Base-by-base conservation (phyloP, 2,797 vertebrate genomes). In the Myoxocephalus aenaeus region DNA sequence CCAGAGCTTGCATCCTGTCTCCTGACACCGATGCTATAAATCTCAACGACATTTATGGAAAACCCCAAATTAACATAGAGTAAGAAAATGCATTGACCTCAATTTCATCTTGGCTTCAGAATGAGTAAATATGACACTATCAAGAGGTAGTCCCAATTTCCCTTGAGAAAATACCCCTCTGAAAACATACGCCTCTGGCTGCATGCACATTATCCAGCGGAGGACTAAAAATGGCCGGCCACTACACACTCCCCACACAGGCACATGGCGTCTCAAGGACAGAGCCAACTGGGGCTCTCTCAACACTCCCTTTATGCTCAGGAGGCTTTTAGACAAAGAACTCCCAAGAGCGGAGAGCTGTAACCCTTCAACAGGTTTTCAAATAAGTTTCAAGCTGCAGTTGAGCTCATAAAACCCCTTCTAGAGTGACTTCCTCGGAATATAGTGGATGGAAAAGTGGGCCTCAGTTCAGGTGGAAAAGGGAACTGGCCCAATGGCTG, bases 331-430 rank as follows among this genome's bases (percentile, higher is more conserved):
- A 73, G 75, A 88, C 84, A 81, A 84, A 82, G 64, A 53, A 59
- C 34, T 66, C 61, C 50, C 38, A 12, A 27, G 63, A 51, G 57
- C 42, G 1, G 42, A 70, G 53, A 72, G 80, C 82, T 81, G 73
- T 25, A 65, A 67, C 73, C 72, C 79, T 76, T 87, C 67, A 65
- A 75, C 58, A 48, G 73, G 82, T 77, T 88, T 90, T 88, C 58
- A 81, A 84, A 80, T 77, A 80, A 53, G 72, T 79, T 74, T 82
- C 66, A 80, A 77, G 70, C 78, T 70, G 57, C 65, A 77, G 67
- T 64, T 70, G 54, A 87, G 80, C 76, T 82, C 70, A 83, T 84
- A 87, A 90, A 92, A 86, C 46, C n/a, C 70, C 46, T 74, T 79
- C 67, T 68, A 63, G 65, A 79, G 70, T 77, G 66, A 87, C 81